Evolutionary conservation across 92 coral and sea anemone species (phyloP), one percentile per base, ranked within the genome.

Genomic region (Porites rus): DNA sequence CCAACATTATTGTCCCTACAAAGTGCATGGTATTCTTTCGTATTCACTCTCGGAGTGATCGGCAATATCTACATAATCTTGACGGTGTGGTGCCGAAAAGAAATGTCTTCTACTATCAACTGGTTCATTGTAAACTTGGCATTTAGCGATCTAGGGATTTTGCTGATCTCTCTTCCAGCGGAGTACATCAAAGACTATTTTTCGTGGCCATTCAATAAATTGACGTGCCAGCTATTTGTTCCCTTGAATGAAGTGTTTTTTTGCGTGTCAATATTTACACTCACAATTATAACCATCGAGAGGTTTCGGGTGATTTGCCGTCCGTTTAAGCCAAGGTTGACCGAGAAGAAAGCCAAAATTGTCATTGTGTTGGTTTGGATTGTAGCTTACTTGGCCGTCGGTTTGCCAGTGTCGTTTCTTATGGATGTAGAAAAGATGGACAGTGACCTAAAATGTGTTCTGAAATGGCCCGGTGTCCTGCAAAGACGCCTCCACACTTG

Each of bases 211-310:
- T 91, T 95, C 77, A 89, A 95, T 4, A 91, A 95, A 59, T 67
- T 82, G 25, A 93, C 96, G 3, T 95, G 98, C 74, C 96, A 84
- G 76, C 71, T 95, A 12, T 68, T 95, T 18, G 71, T 89, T 3
- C 91, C 98, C 10, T 81, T 95, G 18, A 95, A 95, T 75, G 98
- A 95, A 0, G 98, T 95, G n/a, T 93, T 92, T 67, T 95, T 95
- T 69, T 84, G 94, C 38, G 98, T 95, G 46, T 95, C 98, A 7
- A 95, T 95, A 53, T 78, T 82, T 25, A 95, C 98, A 0, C 90
- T 95, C 60, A 92, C 96, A 3, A 88, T 95, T 10, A 95, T 95
- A 10, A 95, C 96, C 1, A 76, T 93, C 64, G 98, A 95, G 88
- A 68, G 98, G 22, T 91, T 92, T 62, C 87, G 98, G 25, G 96